Evolutionary conservation across 2,113 vertebrate genomes (phyloP), one percentile per base, ranked within the genome.

Genomic region (Himantopus leucocephalus): DNA sequence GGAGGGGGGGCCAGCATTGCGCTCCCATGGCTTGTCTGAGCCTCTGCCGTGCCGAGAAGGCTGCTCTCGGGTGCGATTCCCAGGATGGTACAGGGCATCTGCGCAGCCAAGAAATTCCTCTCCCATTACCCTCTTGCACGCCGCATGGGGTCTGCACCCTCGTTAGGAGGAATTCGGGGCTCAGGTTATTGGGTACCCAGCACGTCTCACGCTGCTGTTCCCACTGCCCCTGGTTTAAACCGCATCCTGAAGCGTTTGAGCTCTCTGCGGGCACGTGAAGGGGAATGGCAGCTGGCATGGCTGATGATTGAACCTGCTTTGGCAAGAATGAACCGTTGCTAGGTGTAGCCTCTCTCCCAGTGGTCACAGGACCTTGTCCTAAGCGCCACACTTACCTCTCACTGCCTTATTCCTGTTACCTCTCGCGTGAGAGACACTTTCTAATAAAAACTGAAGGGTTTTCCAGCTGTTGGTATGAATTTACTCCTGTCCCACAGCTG

Each of bases 131-230:
- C 3, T 55, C 37, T 20, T 45, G 47, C 50, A 37, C 1, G 3
- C 32, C 2, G 2, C 0, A 0, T 34, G 55, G 37, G 41, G 29
- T 73, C 50, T 4, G 6, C 59, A 63, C 27, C 43, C 23, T 66
- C 1, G 0, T 53, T 41, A 32, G 64, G 47, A 83, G 37, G 32
- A 86, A 45, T 63, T 73, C 0, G 2, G 12, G 0, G 3, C 66
- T 77, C 41, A 23, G 73, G 41, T 35, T 71, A 3, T 70, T 55
- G 32, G n/a, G n/a, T 6, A 23, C 47, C 21, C 0, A 1, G 26
- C 47, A 17, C 3, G 5, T 41, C 48, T 71, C 0, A 0, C 2
- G 1, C 63, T 62, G 50, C 59, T 0, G 6, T 72, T 93, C 55
- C 34, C 15, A 11, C 34, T 1, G 0, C 16, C 29, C 17, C 12